phyloP scores from a whole-genome alignment of 2,888 invertebrate genomes.

The Pristionchus mayeri region DNA sequence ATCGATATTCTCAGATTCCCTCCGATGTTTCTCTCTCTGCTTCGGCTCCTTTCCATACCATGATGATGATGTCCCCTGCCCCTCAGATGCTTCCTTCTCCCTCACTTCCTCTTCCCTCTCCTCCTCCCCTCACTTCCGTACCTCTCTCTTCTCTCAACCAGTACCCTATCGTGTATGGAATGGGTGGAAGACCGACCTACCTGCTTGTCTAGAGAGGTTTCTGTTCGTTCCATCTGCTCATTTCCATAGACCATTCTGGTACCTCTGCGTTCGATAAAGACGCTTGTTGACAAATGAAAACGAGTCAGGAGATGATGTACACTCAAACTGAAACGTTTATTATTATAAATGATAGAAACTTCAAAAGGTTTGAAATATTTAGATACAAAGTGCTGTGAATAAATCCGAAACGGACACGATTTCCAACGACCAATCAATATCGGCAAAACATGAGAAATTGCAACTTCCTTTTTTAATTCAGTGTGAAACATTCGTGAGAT shows the following conservation, averaged over 20 bases:
- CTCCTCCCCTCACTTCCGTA: neutral
- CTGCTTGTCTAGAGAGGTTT: neutral
- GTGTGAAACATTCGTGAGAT: too few relatives aligned
- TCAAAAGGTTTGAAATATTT: too few relatives aligned
- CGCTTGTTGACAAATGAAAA: slow-evolving; percentile 10
- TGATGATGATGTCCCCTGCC: neutral
- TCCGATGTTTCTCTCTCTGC: neutral
- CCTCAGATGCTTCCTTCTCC: slow-evolving; percentile 15
- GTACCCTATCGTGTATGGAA: slow-evolving; percentile 10
- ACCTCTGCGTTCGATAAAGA: neutral
- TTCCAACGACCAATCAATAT: too few relatives aligned
- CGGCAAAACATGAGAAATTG: too few relatives aligned
- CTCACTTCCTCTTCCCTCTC: neutral
- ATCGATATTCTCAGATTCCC: slow-evolving; percentile 1
- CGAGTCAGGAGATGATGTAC: too few relatives aligned
- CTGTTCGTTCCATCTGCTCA: neutral
- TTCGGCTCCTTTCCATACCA: neutral
- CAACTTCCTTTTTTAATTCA: too few relatives aligned
- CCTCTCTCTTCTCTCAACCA: slow-evolving; percentile 18
- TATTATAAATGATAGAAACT: too few relatives aligned
- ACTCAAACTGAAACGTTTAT: too few relatives aligned
- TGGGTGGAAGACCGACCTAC: slow-evolving; percentile 15
- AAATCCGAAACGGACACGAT: too few relatives aligned
- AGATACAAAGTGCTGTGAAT: too few relatives aligned
- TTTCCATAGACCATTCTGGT: neutral